phyloP scores from a whole-genome alignment of 2,797 vertebrate species.

The Diglossa cyanea region DNA sequence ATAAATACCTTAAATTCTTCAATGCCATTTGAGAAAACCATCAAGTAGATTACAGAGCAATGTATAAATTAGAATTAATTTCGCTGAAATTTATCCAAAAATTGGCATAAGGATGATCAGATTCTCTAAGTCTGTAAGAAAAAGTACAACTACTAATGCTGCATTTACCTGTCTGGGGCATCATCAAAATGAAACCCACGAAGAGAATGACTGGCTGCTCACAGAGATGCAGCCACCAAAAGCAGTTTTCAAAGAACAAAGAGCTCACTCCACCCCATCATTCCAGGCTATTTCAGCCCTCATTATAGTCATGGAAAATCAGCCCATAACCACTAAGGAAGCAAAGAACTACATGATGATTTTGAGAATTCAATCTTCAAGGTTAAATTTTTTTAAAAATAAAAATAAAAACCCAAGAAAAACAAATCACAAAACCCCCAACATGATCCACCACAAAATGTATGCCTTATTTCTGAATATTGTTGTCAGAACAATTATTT shows the following conservation, averaged over 20 bases:
- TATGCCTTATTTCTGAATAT: neutral
- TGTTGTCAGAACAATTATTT: neutral
- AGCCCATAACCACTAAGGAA: neutral
- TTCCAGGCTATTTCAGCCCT: neutral
- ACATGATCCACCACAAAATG: neutral
- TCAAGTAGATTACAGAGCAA: neutral
- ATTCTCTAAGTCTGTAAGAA: neutral
- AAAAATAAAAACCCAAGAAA: neutral
- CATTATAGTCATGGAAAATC: neutral
- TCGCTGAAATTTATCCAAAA: neutral
- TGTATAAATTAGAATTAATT: neutral
- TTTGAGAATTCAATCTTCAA: neutral
- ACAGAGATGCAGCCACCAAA: neutral
- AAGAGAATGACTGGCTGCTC: neutral
- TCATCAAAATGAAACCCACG: neutral
- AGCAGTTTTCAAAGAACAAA: neutral
- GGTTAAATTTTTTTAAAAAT: too few species aligned
- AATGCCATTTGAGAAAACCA: neutral
- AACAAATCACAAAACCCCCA: rapidly evolving
- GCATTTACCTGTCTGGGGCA: neutral
- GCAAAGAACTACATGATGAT: neutral
- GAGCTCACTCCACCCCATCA: neutral
- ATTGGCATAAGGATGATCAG: neutral
- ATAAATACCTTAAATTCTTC: neutral
- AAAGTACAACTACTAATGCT: neutral